phyloP scores from a whole-genome alignment of 2,797 vertebrate species.

The Borostomias antarcticus region DNA sequence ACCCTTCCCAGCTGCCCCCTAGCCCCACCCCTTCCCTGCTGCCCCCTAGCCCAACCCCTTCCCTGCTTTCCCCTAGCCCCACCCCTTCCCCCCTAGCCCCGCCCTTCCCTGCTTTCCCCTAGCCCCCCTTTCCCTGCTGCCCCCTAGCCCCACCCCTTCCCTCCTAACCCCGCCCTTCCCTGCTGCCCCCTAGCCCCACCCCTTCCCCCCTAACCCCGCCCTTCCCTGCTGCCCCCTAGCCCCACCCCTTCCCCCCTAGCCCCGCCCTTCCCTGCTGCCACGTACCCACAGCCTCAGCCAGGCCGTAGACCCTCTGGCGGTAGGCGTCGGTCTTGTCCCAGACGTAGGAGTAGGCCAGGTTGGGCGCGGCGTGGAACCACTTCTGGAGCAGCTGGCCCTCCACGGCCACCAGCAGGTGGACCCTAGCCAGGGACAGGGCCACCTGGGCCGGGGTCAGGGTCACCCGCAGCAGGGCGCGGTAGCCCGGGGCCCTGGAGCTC shows the following conservation, averaged over 20 bases:
- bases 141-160: too few species aligned
- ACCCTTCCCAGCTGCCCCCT: neutral
- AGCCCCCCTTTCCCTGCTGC: too few species aligned
- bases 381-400: constrained; percentile 91
- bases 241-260: neutral
- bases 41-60: too few species aligned
- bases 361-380: constrained; percentile 87
- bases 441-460: constrained; percentile 86
- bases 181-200: neutral
- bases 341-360: constrained; percentile 87
- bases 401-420: constrained; percentile 89
- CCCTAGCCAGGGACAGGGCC: constrained; percentile 86
- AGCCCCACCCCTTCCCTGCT: too few species aligned
- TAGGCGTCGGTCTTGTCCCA: constrained; percentile 92
- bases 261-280: neutral
- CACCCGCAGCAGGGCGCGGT: constrained; percentile 86
- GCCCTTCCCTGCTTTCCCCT: too few species aligned
- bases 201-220: neutral
- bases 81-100: too few species aligned
- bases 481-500: constrained; percentile 85
- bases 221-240: neutral
- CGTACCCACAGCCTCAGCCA: constrained; percentile 87
- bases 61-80: too few species aligned
- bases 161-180: neutral
- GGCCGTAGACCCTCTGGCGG: constrained; percentile 84